These are phyloP conservation scores for Cnemophilus loriae DNA, from an alignment of 2,113 vertebrate genomes.

Conservation along the genomic window DNA sequence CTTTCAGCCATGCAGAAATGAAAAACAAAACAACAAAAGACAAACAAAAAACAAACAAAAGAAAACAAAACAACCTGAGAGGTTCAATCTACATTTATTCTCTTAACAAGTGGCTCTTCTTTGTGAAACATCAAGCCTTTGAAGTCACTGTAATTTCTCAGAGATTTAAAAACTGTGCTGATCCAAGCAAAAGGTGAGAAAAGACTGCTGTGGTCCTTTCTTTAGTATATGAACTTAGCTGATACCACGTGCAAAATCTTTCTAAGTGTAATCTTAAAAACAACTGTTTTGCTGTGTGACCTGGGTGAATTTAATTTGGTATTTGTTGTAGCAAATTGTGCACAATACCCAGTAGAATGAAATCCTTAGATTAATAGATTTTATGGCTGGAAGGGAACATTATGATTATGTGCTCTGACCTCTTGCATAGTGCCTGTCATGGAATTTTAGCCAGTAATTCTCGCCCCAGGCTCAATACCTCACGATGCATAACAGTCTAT, in stretches of 20 bases:
- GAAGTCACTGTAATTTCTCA: neutral
- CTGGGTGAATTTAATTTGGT: neutral
- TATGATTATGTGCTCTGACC: constrained; percentile 39
- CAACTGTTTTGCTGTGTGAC: neutral
- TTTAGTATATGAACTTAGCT: neutral
- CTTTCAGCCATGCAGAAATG: neutral
- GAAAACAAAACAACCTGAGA: neutral
- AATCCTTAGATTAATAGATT: constrained; percentile 23
- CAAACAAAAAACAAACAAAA: neutral
- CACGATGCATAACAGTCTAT: neutral
- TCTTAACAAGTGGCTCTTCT: neutral
- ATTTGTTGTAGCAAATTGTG: constrained; percentile 6
- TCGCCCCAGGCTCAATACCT: neutral
- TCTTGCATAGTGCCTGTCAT: neutral
- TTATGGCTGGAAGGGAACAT: neutral
- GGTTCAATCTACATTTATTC: neutral
- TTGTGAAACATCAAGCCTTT: neutral
- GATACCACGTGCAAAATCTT: neutral
- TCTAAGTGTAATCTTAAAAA: neutral
- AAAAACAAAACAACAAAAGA: neutral
- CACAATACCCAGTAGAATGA: neutral
- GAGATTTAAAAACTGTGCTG: neutral
- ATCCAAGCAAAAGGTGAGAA: neutral
- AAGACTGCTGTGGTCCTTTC: neutral
- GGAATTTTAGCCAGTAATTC: constrained; percentile 40